Evolutionary conservation across 2,888 invertebrate species (phyloP), one percentile per base, ranked within the genome.

Genomic region (Saturnia japonica): DNA sequence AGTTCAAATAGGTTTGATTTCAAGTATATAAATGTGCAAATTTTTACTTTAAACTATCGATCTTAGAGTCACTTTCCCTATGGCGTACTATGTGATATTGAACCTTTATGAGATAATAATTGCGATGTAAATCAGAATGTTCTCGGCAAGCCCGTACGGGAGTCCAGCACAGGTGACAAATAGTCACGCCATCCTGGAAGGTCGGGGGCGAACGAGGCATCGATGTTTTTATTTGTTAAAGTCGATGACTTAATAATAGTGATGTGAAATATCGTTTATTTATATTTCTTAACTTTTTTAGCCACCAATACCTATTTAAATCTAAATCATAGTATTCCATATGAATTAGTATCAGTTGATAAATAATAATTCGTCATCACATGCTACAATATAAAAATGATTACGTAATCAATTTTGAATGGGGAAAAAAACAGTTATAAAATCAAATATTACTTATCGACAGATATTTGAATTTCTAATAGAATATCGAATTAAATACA

Each of bases 131-230:
- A 93, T 93, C 92, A 88, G 87, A 85, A 87, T 92, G 90, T 91
- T 89, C 85, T 83, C 86, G 85, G 87, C 88, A 83, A 87, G 85
- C 84, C 83, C 84, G 88, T 93, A 93, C 93, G 87, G 94, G 92
- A 94, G 94, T 93, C 93, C 84, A 89, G 88, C 88, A 85, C 87
- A 87, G 88, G 93, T 93, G 94, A 94, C 94, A 94, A 94, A 94
- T 93, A 93, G 94, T 91, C 91, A 91, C 89, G 90, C 88, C 85
- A 89, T 87, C 81, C 87, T 84, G 87, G 87, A 89, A 91, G 90
- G 90, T 88, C 87, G 88, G 88, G 82, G 88, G 86, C 85, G 87
- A 85, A 76, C 84, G 86, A 87, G 84, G 86, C 88, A 87, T 91
- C 91, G 91, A 92, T 91, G 88, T 89, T 93, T 91, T 91, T 90